Percentiles rank a stretch among this genome's conserved stretches.
phyloP scores from a whole-genome alignment of 2,797 vertebrate species.

The Gadopsis bispinosus region DNA sequence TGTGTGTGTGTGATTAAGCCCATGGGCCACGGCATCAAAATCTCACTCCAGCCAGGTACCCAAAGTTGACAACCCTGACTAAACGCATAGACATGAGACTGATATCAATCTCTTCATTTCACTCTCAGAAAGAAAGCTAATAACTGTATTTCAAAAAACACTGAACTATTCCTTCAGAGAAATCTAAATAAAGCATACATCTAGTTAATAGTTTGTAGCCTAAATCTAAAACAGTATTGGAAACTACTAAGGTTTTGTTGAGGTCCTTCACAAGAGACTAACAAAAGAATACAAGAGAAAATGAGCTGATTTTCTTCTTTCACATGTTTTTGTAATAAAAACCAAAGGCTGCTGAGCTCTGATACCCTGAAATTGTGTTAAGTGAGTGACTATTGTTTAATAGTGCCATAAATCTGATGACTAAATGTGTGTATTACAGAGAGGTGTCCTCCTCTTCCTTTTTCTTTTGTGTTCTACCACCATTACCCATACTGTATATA shows the following conservation, averaged over 20 bases:
- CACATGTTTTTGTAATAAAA: background rate
- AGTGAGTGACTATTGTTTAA: slow-evolving; percentile 8
- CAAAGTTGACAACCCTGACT: too few species aligned
- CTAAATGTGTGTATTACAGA: background rate
- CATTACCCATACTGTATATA: background rate
- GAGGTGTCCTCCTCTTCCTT: background rate
- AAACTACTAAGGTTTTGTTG: background rate
- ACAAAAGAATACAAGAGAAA: background rate
- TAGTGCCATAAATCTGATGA: background rate
- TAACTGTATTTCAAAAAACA: background rate
- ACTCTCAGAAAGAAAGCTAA: background rate
- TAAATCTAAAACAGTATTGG: background rate
- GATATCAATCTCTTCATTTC: background rate
- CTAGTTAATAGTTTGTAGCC: too few species aligned
- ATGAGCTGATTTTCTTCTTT: slow-evolving; percentile 2
- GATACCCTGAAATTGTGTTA: background rate
- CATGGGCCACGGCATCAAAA: too few species aligned
- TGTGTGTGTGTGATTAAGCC: too few species aligned
- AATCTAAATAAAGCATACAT: background rate
- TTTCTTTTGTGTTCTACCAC: background rate
- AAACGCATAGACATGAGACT: background rate
- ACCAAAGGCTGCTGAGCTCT: background rate
- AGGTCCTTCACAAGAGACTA: background rate
- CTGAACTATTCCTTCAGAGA: background rate
- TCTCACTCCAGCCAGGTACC: too few species aligned